Conservation (phyloP, 37 sponge, comb jelly and placozoan species). For the Theonella swinhoei region DNA sequence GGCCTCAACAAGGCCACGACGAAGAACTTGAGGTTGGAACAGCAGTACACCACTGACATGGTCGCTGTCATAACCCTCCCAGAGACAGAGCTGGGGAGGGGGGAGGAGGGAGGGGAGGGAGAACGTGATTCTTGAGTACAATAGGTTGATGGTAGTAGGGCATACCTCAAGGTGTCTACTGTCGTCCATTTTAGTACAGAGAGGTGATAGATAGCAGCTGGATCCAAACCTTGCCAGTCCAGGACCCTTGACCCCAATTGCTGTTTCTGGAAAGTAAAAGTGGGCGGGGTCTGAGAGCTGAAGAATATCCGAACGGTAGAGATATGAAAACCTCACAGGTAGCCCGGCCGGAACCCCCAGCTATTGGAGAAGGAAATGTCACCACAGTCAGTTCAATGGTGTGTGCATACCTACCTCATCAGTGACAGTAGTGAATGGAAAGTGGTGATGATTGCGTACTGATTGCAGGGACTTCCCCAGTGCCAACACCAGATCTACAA, state of each 20-base stretch:
- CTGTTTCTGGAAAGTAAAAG: slow-evolving; percentile 87
- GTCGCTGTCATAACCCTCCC: slow-evolving; percentile 64
- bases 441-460: slow-evolving; percentile 61
- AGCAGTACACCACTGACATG: slow-evolving; percentile 68
- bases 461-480: slow-evolving; percentile 45
- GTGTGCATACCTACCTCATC: slow-evolving; percentile 57
- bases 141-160: no score
- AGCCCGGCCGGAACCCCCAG: slow-evolving; percentile 57
- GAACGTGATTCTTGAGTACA: no score
- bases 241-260: slow-evolving; percentile 79
- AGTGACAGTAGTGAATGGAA: slow-evolving; percentile 70
- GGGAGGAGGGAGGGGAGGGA: no score
- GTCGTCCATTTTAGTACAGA: slow-evolving; percentile 78
- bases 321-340: slow-evolving; percentile 72
- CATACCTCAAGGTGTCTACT: slow-evolving; percentile 76
- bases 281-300: slow-evolving; percentile 70
- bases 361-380: slow-evolving; percentile 32
- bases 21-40: slow-evolving; percentile 69
- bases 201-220: slow-evolving; percentile 78
- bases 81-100: slow-evolving; percentile 66
- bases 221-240: slow-evolving; percentile 80
- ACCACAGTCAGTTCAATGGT: neutral
- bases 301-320: slow-evolving; percentile 39
- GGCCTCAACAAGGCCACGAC: slow-evolving; percentile 44
- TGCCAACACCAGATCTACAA: slow-evolving; percentile 64